Evolutionary conservation across 53 echinoderm and acorn worm species (phyloP).

Genomic region (Holothuria scabra): DNA sequence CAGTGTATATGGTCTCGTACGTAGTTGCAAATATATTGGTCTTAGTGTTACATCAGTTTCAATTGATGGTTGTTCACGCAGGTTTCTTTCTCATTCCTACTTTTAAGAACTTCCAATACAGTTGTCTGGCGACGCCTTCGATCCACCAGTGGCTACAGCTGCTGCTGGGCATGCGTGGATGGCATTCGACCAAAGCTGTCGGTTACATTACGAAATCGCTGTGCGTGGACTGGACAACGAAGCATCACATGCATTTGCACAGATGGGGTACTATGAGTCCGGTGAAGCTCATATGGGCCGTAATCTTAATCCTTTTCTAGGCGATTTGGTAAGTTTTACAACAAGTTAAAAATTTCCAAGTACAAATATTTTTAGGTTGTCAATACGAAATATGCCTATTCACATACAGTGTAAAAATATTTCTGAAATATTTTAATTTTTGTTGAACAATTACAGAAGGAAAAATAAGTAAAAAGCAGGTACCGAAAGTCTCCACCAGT

Average conservation of each 20-base stretch:
- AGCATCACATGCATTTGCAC: conserved; percentile 70
- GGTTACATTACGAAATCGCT: conserved; percentile 87
- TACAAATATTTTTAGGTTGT: no score
- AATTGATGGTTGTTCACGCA: neutral
- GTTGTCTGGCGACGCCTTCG: conserved; percentile 75
- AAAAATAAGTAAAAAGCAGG: no score
- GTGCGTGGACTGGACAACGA: conserved; percentile 81
- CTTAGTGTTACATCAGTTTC: neutral
- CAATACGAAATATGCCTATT: no score
- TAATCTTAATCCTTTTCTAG: conserved; percentile 76
- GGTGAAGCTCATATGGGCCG: conserved; percentile 58
- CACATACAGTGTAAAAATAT: no score
- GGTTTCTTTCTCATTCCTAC: neutral
- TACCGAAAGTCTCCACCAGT: no score
- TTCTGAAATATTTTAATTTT: no score
- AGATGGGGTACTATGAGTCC: conserved; percentile 75
- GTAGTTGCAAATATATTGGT: no score
- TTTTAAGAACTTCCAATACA: conserved; percentile 84
- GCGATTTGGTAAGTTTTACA: conserved; percentile 64
- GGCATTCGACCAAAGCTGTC: conserved; percentile 77
- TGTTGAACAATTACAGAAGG: no score
- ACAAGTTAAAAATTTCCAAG: no score
- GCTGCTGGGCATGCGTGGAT: conserved; percentile 96
- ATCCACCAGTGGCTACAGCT: conserved; percentile 78
- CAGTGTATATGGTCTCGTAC: no score